Percentiles rank a stretch among this genome's conserved stretches.
phyloP scores from a whole-genome alignment of 2,113 vertebrate genomes.

The Albula glossodonta region DNA sequence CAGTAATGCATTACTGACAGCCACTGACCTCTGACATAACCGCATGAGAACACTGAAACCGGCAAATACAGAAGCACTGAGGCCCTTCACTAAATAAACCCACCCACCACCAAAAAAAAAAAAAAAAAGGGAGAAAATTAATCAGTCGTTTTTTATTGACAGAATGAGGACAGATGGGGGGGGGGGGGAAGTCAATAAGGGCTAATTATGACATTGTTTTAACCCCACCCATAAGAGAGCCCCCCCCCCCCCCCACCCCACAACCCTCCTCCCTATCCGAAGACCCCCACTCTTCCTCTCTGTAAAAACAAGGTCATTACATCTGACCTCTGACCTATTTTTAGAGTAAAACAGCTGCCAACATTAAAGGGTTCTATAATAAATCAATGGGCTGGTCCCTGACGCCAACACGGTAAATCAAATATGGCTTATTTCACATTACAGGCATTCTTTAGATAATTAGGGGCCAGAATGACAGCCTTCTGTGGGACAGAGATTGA shows the following conservation, averaged over 20 bases:
- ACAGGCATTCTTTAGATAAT: slow-evolving; percentile 33
- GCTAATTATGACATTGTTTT: slow-evolving; percentile 2
- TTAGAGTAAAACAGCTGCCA: slow-evolving; percentile 37
- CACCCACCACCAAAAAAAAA: not conserved
- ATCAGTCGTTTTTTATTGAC: not conserved
- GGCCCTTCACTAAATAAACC: not conserved
- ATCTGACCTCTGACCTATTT: slow-evolving; percentile 40
- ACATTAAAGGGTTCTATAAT: slow-evolving; percentile 35
- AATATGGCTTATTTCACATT: slow-evolving; percentile 35
- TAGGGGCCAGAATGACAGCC: slow-evolving; percentile 1
- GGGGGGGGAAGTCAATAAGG: not conserved
- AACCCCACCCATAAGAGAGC: not conserved
- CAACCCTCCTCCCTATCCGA: not conserved
- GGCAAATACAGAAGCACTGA: not conserved
- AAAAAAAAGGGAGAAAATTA: not conserved
- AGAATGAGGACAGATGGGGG: slow-evolving; percentile 4
- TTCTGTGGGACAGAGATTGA: slow-evolving; percentile 2
- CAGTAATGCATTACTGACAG: slow-evolving; percentile 1
- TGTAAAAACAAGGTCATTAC: slow-evolving; percentile 38
- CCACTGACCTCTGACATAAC: not conserved
- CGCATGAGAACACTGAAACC: not conserved
- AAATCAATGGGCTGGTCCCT: slow-evolving; percentile 23
- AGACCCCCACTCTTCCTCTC: slow-evolving; percentile 14
- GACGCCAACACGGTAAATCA: slow-evolving; percentile 30
- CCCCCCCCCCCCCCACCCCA: not conserved